These are phyloP conservation scores for Troides aeacus DNA, from an alignment of 2,888 invertebrate genomes.

Conservation along the genomic window DNA sequence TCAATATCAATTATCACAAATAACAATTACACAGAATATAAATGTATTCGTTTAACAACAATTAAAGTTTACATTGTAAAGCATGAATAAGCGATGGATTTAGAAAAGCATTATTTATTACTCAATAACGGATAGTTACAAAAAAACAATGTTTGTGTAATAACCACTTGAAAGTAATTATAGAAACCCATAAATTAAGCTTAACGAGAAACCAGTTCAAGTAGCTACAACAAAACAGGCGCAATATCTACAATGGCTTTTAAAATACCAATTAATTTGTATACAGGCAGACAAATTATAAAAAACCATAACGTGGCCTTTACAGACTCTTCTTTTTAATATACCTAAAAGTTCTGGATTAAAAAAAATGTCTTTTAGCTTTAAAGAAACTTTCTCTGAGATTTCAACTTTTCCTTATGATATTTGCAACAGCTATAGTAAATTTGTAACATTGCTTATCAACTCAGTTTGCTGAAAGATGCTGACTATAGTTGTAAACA, in stretches of 20 bases:
- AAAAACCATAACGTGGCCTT: neutral
- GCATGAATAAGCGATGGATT: neutral
- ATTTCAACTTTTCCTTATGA: too few relatives aligned
- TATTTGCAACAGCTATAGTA: too few relatives aligned
- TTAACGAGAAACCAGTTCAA: slow-evolving; percentile 42
- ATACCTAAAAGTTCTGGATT: too few relatives aligned
- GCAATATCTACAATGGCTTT: slow-evolving; percentile 3
- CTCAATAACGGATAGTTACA: slow-evolving; percentile 5
- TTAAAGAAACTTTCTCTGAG: too few relatives aligned
- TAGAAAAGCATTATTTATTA: neutral
- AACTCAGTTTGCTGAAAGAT: too few relatives aligned
- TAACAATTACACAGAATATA: neutral
- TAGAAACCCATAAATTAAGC: slow-evolving; percentile 41
- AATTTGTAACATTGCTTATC: too few relatives aligned
- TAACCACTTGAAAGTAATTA: slow-evolving; percentile 30
- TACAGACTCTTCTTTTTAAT: neutral
- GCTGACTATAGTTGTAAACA: too few relatives aligned
- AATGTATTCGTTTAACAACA: neutral
- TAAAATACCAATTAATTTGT: slow-evolving; percentile 4
- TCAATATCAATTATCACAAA: neutral
- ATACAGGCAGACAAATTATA: neutral
- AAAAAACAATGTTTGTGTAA: slow-evolving; percentile 12
- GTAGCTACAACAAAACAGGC: slow-evolving; percentile 23
- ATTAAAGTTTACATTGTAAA: neutral
- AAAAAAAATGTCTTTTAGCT: too few relatives aligned